Evolutionary conservation across 2,113 vertebrate genomes (phyloP), one percentile per base, ranked within the genome.

Genomic region (Zingel zingel): DNA sequence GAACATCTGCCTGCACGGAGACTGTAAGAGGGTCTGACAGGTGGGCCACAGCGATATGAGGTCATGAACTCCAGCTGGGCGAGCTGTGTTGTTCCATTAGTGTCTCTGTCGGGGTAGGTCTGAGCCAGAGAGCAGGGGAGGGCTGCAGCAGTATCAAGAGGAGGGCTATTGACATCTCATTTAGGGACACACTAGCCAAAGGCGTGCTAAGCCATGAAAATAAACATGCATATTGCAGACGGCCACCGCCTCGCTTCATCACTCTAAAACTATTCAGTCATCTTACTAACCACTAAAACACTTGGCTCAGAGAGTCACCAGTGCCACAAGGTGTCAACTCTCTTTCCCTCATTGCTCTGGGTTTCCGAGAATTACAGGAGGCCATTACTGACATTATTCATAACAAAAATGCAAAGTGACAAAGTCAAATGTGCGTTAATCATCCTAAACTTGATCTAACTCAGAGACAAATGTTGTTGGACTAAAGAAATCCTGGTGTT

Each of bases 41-140:
- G 92, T 94, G 92, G 91, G 90, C 83, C 84, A 77, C 81, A 72
- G 84, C n/a, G 66, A 85, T 88, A 82, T 85, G 84, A 91, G 93
- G 90, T 93, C 91, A 89, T 80, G 90, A 94, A 91, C 92, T 92
- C 88, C 79, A 91, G 88, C 89, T 89, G 90, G 86, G 89, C 53
- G 78, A 73, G 73, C 87, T 81, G 85, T 88, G 88, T 78, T 84
- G 86, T 90, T 93, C 84, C 89, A 89, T 91, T 86, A 87, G 86
- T 6, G 36, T 86, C 87, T 90, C 81, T 47, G 86, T 66, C 45
- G 62, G 85, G 66, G 87, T 63, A 58, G 70, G 66, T 74, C 69
- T 71, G 85, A 86, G 78, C 66, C 72, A 57, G 75, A 77, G 83
- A 88, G 82, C 61, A 66, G 68, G 73, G 85, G 83, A 70, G 87